Evolutionary conservation across 2,797 vertebrate genomes (phyloP), one percentile per base, ranked within the genome.

Genomic region (Tadarida brasiliensis): DNA sequence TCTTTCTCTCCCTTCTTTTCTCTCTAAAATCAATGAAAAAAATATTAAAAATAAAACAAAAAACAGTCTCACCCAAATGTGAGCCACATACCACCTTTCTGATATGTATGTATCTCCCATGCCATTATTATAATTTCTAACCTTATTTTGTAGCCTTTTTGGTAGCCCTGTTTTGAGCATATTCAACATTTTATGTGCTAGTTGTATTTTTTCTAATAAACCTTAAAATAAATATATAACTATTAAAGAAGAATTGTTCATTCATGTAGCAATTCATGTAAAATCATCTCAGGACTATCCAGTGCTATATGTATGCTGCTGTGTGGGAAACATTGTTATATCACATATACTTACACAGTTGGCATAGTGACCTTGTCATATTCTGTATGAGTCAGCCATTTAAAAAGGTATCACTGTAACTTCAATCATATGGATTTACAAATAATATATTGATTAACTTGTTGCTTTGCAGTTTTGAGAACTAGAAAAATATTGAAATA

Each of bases 231-330:
- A 81, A 68, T 71, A 16, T 84, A 28, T 82, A 95, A 68, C 10
- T 82, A 49, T 71, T 82, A 61, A 81, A 90, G 39, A 81, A 70
- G 89, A 87, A 44, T 44, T 71, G 28, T 67, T 94, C 39, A 92
- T 94, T 39, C 82, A 92, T 91, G 39, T 80, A 47, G 82, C 78
- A 92, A 56, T 95, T 49, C 57, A 67, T 24, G 88, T 86, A 81
- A 91, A 93, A 56, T 94, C 87, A 93, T 91, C 97, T 97, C 96
- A 97, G 96, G 92, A 94, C 59, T 94, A n/a, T 39, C n/a, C 11
- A 65, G 35, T 54, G 24, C 70, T 76, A 30, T 80, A 35, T 49
- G 11, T 78, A 8, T 84, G 19, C 12, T 49, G 20, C 19, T 90
- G 4, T 78, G 49, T 81, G 35, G 59, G 61, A 89, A 91, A 91